Evolutionary conservation across 2,888 invertebrate species (phyloP), one percentile per base, ranked within the genome.

Genomic region (Tipula lateralis): DNA sequence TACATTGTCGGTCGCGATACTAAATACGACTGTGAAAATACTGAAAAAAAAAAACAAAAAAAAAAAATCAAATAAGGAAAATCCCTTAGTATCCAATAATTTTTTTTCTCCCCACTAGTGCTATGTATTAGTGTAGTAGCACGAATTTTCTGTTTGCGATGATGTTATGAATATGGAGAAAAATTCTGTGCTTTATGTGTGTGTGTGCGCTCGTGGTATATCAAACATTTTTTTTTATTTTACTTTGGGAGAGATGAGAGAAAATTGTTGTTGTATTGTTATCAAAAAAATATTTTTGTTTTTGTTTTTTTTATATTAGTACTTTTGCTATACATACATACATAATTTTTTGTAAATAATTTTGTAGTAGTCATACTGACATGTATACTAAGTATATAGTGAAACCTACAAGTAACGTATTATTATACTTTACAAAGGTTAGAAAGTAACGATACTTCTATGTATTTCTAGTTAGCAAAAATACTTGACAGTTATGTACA

Each of bases 1-100:
- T 82, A 82, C 82, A 82, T 82, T 82, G 82, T 82, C 82, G 82
- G 82, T 82, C 32, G 82, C 82, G 82, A 30, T 82, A 82, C 30
- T 82, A 82, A 82, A 30, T 30, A 82, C 82, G 82, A 82, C 82
- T 82, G 82, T 30, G 66, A 66, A 66, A 66, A 30, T 82, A 82
- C 82, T 82, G 9, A 82, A 12, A 82, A 82, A 82, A 82, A 82
- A 30, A 80, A 80, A 80, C 12, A 30, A n/a, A 30, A 82, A 32
- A n/a, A 82, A 82, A 82, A 82, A 30, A 82, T 82, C 29, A 30
- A n/a, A 16, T 82, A 82, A 82, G 82, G 82, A 82, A 82, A 82
- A 82, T 82, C 82, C 82, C 82, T 82, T 82, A 82, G 82, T 82
- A 82, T 82, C 82, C 29, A 32, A 82, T 29, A 24, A 80, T 82